Percentiles rank a stretch among this genome's conserved stretches.
Conservation (phyloP, 2,888 invertebrate species). For the Icerya purchasi region DNA sequence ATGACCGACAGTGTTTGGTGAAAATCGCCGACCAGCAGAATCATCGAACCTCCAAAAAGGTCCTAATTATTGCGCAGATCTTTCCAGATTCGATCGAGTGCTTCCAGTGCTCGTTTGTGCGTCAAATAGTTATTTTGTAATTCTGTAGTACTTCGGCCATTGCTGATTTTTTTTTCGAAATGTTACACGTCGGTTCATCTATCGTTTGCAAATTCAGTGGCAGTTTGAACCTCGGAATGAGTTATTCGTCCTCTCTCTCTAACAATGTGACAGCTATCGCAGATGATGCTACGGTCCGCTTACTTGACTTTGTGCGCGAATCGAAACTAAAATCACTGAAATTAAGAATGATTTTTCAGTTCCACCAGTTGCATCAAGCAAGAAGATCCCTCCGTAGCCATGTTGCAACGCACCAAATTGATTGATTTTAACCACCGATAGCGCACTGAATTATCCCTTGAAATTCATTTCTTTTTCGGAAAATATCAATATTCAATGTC, state of each 20-base stretch:
- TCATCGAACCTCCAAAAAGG: no score
- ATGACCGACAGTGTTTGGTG: not conserved
- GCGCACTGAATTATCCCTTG: no score
- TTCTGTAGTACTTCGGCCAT: not conserved
- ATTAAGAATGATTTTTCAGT: not conserved
- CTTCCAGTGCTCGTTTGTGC: not conserved
- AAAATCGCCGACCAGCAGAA: not conserved
- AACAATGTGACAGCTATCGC: no score
- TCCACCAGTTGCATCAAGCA: not conserved
- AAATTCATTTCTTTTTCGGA: no score
- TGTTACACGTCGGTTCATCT: not conserved
- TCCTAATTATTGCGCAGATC: not conserved
- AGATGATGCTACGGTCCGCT: not conserved
- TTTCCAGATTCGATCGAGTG: not conserved
- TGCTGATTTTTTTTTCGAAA: not conserved
- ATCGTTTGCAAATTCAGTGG: no score
- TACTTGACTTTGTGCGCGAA: not conserved
- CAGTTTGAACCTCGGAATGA: not conserved
- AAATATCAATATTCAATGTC: no score
- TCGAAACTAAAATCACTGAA: not conserved
- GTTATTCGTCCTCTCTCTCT: no score
- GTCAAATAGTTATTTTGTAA: not conserved
- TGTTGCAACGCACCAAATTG: no score
- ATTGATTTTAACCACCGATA: no score
- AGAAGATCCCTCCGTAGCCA: not conserved